A percentile compares a stretch with the other conserved stretches of the same genome.
phyloP scores from a whole-genome alignment of 2,113 vertebrate species.

The Agapornis roseicollis region DNA sequence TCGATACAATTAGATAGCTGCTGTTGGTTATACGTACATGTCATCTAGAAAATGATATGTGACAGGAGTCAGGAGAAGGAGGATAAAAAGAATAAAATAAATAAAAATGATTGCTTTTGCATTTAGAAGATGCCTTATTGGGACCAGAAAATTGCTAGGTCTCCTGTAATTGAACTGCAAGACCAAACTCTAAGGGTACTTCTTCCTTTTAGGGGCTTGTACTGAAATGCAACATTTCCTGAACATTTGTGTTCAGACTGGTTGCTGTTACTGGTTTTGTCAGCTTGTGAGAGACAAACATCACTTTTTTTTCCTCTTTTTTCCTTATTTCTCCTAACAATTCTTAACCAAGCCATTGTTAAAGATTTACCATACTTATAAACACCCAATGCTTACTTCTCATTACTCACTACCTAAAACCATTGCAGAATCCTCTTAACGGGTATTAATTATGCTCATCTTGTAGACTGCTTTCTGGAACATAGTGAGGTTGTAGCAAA shows the following conservation, averaged over 20 bases:
- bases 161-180: neutral
- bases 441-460: neutral
- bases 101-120: neutral
- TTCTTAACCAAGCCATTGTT: neutral
- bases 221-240: neutral
- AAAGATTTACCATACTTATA: slow-evolving; percentile 31
- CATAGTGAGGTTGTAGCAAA: neutral
- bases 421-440: neutral
- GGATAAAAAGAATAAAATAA: neutral
- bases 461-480: neutral
- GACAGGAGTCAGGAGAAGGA: neutral
- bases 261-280: neutral
- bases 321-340: neutral
- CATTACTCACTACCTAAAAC: slow-evolving; percentile 26
- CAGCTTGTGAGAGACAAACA: neutral
- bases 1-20: neutral
- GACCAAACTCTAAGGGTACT: neutral
- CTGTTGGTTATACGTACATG: neutral
- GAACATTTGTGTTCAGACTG: neutral
- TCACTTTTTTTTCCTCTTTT: neutral
- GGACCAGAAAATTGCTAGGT: neutral
- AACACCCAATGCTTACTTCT: neutral
- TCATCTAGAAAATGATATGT: neutral
- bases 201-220: neutral
- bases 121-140: neutral